These are phyloP conservation scores for Calcarius ornatus DNA, from an alignment of 2,113 vertebrate species.

Conservation along the genomic window DNA sequence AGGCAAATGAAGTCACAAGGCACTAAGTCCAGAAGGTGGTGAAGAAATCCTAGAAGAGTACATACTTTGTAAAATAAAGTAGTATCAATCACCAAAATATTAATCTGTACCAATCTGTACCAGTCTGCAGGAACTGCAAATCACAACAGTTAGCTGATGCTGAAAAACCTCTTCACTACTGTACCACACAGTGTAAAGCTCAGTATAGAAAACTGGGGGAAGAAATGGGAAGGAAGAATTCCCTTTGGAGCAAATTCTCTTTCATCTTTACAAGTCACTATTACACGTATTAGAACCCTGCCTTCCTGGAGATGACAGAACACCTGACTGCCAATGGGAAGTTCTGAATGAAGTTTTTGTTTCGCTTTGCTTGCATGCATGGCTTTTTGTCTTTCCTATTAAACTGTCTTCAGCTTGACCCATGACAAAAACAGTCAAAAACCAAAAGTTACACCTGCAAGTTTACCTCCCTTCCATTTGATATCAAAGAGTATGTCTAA, in stretches of 20 bases:
- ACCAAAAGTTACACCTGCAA: accelerated
- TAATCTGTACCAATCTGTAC: not conserved
- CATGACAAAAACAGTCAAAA: not conserved
- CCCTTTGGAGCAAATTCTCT: not conserved
- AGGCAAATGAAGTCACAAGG: not conserved
- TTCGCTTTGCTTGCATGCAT: accelerated
- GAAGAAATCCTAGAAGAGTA: not conserved
- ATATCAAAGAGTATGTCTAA: not conserved
- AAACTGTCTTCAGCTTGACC: not conserved
- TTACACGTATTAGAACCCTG: accelerated
- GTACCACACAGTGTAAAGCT: accelerated
- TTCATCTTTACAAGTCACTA: not conserved
- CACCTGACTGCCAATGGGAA: not conserved
- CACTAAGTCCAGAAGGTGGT: not conserved
- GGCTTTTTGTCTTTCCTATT: not conserved
- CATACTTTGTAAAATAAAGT: not conserved
- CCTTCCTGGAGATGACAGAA: not conserved
- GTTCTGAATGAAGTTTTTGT: not conserved
- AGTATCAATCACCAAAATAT: not conserved
- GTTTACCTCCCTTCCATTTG: not conserved
- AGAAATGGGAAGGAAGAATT: not conserved
- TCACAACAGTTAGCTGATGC: not conserved
- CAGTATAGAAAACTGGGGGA: not conserved
- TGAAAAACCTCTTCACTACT: not conserved
- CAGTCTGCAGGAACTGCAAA: not conserved